Conservation (phyloP, 1,140 invertebrate genomes). For the Ceratitis capitata region DNA sequence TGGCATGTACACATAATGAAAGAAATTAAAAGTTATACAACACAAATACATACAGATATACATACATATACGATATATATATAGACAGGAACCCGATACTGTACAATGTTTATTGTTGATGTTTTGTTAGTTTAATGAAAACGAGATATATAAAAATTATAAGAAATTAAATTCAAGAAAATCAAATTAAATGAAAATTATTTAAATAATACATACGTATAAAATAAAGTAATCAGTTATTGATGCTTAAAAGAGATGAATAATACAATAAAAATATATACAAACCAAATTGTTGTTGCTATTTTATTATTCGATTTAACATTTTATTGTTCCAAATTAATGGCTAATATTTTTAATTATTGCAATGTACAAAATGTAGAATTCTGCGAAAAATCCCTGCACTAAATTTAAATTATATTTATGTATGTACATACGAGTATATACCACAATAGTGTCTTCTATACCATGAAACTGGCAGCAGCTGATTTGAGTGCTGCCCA, state of each 20-base stretch:
- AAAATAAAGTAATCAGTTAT: slow-evolving; percentile 28
- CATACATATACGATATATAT: slow-evolving; percentile 10
- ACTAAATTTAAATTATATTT: too few relatives aligned
- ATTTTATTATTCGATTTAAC: too few relatives aligned
- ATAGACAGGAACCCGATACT: slow-evolving; percentile 10
- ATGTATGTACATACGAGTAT: too few relatives aligned
- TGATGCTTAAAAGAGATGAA: slow-evolving; percentile 20
- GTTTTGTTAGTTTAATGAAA: slow-evolving; percentile 37
- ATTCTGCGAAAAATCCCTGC: too few relatives aligned
- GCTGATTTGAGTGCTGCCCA: too few relatives aligned
- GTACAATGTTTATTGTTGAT: slow-evolving; percentile 39
- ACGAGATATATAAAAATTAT: not conserved
- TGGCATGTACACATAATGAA: too few relatives aligned
- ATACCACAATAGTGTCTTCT: too few relatives aligned
- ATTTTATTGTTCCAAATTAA: too few relatives aligned
- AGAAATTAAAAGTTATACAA: not conserved
- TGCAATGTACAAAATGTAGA: too few relatives aligned
- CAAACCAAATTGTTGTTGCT: not conserved
- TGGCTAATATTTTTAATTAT: too few relatives aligned
- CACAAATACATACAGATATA: not conserved
- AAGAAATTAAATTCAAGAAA: slow-evolving; percentile 7
- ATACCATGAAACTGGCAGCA: too few relatives aligned
- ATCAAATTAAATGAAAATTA: not conserved
- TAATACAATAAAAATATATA: slow-evolving; percentile 37
- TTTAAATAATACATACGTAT: slow-evolving; percentile 7